Conservation (phyloP, 2,888 invertebrate genomes). For the Brachyopa scutellaris region DNA sequence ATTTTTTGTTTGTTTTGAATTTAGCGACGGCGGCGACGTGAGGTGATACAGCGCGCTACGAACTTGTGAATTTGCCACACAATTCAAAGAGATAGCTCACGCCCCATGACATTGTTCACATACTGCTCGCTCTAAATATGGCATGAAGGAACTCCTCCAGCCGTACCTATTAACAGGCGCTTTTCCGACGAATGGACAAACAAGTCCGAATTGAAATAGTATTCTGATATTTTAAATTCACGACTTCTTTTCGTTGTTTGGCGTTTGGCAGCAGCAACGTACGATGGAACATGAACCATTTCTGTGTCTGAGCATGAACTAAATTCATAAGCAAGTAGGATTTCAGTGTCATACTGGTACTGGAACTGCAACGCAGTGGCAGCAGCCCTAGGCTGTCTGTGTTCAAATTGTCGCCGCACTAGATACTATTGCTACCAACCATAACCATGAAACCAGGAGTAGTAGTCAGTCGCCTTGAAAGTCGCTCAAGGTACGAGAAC, state of each 20-base stretch:
- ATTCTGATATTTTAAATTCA: slow-evolving; percentile 70
- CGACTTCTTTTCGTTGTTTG: slow-evolving; percentile 54
- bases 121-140: slow-evolving; percentile 23
- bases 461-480: slow-evolving; percentile 13
- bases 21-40: slow-evolving; percentile 33
- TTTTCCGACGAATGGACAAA: slow-evolving; percentile 43
- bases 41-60: slow-evolving; percentile 69
- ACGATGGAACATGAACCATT: slow-evolving; percentile 60
- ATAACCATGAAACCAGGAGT: no score
- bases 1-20: slow-evolving; percentile 14
- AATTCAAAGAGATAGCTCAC: slow-evolving; percentile 69
- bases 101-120: slow-evolving; percentile 71
- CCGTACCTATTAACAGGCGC: not conserved
- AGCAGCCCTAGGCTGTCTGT: slow-evolving; percentile 57
- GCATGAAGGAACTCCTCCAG: slow-evolving; percentile 34
- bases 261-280: not conserved
- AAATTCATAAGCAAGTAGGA: slow-evolving; percentile 65
- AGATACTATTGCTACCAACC: slow-evolving; percentile 24
- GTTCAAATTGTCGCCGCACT: slow-evolving; percentile 47
- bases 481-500: slow-evolving; percentile 41
- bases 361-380: slow-evolving; percentile 46
- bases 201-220: slow-evolving; percentile 65
- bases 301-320: slow-evolving; percentile 66
- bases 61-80: slow-evolving; percentile 71
- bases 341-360: slow-evolving; percentile 50